Conservation (phyloP, 2,797 vertebrate genomes). For the Setipinna tenuifilis region DNA sequence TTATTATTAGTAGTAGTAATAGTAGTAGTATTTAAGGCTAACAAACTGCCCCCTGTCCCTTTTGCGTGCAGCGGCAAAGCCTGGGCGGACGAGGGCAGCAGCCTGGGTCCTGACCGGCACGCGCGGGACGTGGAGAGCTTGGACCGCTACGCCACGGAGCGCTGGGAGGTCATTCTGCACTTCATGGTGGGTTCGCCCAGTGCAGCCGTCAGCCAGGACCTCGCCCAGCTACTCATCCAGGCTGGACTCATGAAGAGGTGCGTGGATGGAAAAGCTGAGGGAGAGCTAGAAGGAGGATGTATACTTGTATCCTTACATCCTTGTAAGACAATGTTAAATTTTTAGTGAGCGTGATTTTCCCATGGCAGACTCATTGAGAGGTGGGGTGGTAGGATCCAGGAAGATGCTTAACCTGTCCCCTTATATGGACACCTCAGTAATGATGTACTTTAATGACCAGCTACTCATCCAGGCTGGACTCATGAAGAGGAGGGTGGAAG, state of each 20-base stretch:
- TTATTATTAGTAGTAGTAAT: too few species aligned
- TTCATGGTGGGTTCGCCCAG: conserved; percentile 94
- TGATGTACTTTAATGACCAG: too few species aligned
- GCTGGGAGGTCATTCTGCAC: conserved; percentile 93
- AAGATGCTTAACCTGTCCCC: too few species aligned
- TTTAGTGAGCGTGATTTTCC: too few species aligned
- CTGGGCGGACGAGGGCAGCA: conserved; percentile 88
- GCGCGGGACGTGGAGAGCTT: conserved; percentile 86
- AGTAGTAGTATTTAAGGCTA: too few species aligned
- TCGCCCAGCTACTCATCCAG: conserved; percentile 88
- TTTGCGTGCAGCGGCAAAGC: conserved; percentile 76
- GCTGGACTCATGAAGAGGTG: conserved; percentile 93
- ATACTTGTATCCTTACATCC: too few species aligned
- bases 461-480: conserved; percentile 89
- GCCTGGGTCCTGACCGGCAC: conserved; percentile 87
- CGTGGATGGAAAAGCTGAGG: background rate
- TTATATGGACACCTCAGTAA: too few species aligned
- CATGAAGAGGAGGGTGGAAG: conserved; percentile 85
- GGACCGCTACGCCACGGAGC: conserved; percentile 88
- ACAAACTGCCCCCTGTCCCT: background rate
- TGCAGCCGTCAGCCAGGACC: conserved; percentile 89
- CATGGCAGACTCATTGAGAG: too few species aligned
- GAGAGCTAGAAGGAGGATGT: background rate
- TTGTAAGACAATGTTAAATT: too few species aligned
- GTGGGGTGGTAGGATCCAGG: too few species aligned